phyloP scores from a whole-genome alignment of 2,797 vertebrate genomes.

The Hirundo rustica region DNA sequence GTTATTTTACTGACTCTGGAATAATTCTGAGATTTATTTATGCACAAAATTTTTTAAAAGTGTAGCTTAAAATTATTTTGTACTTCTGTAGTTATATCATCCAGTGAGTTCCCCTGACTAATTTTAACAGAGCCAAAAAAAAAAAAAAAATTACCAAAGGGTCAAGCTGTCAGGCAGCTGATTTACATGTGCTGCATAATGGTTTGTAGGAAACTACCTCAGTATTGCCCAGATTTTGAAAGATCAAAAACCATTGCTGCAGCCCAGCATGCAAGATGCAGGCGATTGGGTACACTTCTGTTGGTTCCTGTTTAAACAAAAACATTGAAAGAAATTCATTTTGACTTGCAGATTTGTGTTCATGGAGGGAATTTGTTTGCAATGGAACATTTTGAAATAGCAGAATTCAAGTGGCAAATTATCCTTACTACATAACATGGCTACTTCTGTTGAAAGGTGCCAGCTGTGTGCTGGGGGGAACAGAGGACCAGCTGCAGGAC shows the following conservation, averaged over 20 bases:
- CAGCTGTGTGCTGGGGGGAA: accelerated
- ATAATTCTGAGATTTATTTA: background rate
- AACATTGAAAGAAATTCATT: background rate
- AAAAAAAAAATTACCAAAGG: background rate
- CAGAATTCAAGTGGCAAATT: background rate
- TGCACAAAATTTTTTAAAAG: background rate
- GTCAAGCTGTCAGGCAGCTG: background rate
- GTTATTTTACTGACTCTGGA: background rate
- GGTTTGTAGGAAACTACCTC: background rate
- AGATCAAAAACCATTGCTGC: background rate
- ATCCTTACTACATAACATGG: background rate
- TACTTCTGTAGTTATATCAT: background rate
- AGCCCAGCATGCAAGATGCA: background rate
- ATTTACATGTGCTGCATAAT: background rate
- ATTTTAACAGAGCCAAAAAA: background rate
- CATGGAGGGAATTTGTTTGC: background rate
- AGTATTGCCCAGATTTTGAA: background rate
- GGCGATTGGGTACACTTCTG: background rate
- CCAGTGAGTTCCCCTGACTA: background rate
- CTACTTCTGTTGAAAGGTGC: background rate
- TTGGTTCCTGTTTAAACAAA: background rate
- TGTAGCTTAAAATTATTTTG: background rate
- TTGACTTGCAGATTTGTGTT: background rate
- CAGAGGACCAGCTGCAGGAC: background rate
- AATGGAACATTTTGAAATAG: background rate